These are phyloP conservation scores for Danaus melanippus DNA, from an alignment of 1,140 invertebrate genomes.

Conservation along the genomic window DNA sequence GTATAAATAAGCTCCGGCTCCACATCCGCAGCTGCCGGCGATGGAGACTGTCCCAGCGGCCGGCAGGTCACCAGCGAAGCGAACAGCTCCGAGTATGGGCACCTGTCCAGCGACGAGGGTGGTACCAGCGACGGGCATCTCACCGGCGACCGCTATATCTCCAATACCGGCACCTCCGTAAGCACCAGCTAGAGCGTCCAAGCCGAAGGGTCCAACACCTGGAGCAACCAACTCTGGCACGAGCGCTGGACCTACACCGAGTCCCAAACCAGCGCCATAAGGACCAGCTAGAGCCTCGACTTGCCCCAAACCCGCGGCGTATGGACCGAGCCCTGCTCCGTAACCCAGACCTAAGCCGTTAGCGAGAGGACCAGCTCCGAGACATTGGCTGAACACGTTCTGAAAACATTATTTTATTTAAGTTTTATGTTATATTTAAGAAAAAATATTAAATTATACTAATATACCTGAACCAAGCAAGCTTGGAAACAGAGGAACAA, in stretches of 20 bases:
- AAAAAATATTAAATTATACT: not conserved
- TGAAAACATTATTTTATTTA: not conserved
- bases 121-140: slow-evolving; percentile 33
- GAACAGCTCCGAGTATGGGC: slow-evolving; percentile 33
- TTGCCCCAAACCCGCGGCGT: not conserved
- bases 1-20: slow-evolving; percentile 11
- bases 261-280: slow-evolving; percentile 1
- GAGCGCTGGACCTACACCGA: not conserved
- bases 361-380: slow-evolving; percentile 3
- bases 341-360: slow-evolving; percentile 3
- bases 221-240: not conserved
- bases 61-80: slow-evolving; percentile 29
- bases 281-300: slow-evolving; percentile 1
- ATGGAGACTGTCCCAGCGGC: slow-evolving; percentile 39
- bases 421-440: not conserved
- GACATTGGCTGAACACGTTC: slow-evolving; percentile 10
- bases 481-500: slow-evolving; percentile 9
- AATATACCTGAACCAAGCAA: slow-evolving; percentile 14
- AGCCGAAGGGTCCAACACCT: not conserved
- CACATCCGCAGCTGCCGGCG: slow-evolving; percentile 30
- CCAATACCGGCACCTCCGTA: slow-evolving; percentile 37
- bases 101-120: slow-evolving; percentile 32
- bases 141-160: slow-evolving; percentile 29
- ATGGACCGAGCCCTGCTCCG: not conserved
- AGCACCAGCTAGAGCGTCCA: slow-evolving; percentile 19